Base-by-base conservation (phyloP, 2,113 vertebrate species). In the Cepphus grylle region DNA sequence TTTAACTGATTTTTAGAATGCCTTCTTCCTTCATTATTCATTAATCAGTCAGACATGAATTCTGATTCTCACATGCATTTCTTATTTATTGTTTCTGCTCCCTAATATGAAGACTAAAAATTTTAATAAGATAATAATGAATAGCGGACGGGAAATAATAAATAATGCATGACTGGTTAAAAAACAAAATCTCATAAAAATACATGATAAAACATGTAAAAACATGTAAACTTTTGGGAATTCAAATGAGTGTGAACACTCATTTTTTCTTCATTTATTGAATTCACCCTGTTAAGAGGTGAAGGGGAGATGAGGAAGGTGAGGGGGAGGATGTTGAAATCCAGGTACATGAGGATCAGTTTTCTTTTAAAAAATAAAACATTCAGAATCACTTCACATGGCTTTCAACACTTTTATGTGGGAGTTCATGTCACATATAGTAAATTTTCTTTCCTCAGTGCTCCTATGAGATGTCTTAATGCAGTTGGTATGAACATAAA, bases 71-170 rank as follows among this genome's bases (percentile, higher is more conserved):
- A 84, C 43, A 59, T 67, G 63, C 32, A 86, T 84, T 86, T 95
- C 86, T 91, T 88, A 93, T 96, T 96, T 93, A 94, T 90, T 94
- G n/a, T 90, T 95, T 74, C 90, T 81, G 15, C 55, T 84, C 16
- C 15, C 20, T 90, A 88, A 83, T 88, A 86, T 38, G 42, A 49
- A 55, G 42, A 83, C 13, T 40, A 53, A 79, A 87, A 91, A 61
- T 73, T 92, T 90, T 80, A 94, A 96, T 94, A 91, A 74, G 45
- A 94, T 88, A 86, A 78, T 88, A 88, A 93, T 81, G 50, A 95
- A 93, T 71, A 90, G 72, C 63, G 86, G 21, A 74, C 71, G 26
- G 27, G 7, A 86, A 95, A 72, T 63, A 78, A 63, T 94, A 62
- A 94, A 92, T 96, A 91, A 90, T 81, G 7, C 17, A 88, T 65